phyloP scores from a whole-genome alignment of 2,113 vertebrate species.

The Rhea pennata region DNA sequence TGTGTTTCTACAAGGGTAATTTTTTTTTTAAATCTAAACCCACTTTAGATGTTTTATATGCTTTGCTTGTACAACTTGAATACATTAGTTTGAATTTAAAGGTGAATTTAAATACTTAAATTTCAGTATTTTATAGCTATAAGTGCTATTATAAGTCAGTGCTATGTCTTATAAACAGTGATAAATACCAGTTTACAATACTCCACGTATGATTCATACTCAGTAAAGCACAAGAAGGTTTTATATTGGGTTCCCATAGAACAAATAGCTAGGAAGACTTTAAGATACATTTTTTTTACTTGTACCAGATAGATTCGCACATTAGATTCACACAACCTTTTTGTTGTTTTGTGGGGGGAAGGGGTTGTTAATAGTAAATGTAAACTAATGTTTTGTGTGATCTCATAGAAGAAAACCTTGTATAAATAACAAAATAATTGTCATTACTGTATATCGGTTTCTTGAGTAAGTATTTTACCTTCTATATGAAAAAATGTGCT shows the following conservation, averaged over 20 bases:
- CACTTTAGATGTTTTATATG: not conserved
- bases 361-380: not conserved
- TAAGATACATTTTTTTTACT: not conserved
- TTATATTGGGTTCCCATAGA: not conserved
- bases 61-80: not conserved
- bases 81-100: not conserved
- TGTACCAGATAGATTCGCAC: not conserved
- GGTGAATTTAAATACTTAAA: not conserved
- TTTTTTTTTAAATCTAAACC: not conserved
- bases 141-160: too few species aligned
- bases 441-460: not conserved
- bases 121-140: not conserved
- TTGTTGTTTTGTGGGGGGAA: not conserved
- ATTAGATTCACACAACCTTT: not conserved
- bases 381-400: not conserved
- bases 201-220: not conserved
- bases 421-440: not conserved
- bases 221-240: not conserved
- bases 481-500: not conserved
- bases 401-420: not conserved
- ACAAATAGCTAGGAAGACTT: not conserved
- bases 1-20: not conserved
- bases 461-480: not conserved
- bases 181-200: not conserved
- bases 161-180: not conserved